Conservation (phyloP, 64 coral and sea anemone species). For the Actinia equina region DNA sequence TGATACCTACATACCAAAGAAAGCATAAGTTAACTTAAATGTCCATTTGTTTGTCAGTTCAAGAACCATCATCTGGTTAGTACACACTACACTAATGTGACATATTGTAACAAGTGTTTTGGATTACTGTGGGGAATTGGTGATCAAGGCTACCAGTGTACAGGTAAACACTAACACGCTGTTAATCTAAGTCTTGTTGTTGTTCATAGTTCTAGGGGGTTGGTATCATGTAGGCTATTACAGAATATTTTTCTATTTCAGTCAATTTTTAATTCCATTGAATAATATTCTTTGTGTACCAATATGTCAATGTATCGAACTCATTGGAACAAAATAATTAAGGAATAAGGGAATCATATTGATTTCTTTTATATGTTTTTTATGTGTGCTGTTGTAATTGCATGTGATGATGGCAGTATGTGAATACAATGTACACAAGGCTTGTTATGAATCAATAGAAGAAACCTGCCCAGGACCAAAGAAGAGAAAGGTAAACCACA, state of each 20-base stretch:
- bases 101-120: constrained; percentile 86
- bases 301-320: no score
- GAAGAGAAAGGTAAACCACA: constrained; percentile 45
- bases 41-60: constrained; percentile 14
- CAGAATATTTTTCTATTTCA: no score
- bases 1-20: no score
- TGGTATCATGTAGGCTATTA: no score
- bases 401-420: constrained; percentile 37
- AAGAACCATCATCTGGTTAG: constrained; percentile 81
- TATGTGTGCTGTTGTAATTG: not conserved
- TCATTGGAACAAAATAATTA: no score
- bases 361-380: not conserved
- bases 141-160: constrained; percentile 92
- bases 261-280: no score
- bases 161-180: constrained; percentile 46
- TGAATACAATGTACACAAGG: constrained; percentile 85
- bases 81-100: constrained; percentile 75
- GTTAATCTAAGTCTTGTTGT: not conserved
- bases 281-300: no score
- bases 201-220: no score
- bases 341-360: no score
- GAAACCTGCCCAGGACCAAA: constrained; percentile 62
- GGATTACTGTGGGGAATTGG: constrained; percentile 86
- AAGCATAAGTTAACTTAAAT: no score
- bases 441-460: constrained; percentile 63